phyloP scores from a whole-genome alignment of 2,888 invertebrate genomes.

The Brachylomia viminalis region DNA sequence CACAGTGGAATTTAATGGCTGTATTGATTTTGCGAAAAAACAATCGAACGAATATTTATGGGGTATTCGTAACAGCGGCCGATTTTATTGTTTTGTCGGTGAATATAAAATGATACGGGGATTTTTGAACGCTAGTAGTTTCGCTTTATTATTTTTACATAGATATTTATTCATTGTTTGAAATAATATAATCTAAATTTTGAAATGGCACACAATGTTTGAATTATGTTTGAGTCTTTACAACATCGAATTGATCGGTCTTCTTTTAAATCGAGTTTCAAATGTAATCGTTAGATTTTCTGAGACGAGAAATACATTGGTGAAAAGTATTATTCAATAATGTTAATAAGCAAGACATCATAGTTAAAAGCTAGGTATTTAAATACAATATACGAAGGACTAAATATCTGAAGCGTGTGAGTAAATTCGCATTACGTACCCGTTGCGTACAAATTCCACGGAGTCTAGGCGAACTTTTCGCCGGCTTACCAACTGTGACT shows the following conservation, averaged over 20 bases:
- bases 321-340: neutral
- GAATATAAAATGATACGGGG: slow-evolving; percentile 67
- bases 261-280: neutral
- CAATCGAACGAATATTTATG: slow-evolving; percentile 72
- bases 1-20: slow-evolving; percentile 51
- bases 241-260: neutral
- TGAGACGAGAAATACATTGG: neutral
- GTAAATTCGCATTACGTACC: slow-evolving; percentile 49
- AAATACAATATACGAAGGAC: neutral
- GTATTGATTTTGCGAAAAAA: slow-evolving; percentile 61
- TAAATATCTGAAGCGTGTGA: slow-evolving; percentile 41
- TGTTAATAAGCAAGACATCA: neutral
- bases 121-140: slow-evolving; percentile 49
- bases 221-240: neutral
- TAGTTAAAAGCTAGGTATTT: neutral
- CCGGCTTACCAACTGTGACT: slow-evolving; percentile 67
- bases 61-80: slow-evolving; percentile 68
- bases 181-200: slow-evolving; percentile 32
- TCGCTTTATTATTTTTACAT: slow-evolving; percentile 23
- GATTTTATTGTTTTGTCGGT: slow-evolving; percentile 74
- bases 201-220: neutral
- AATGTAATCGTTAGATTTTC: neutral
- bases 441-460: slow-evolving; percentile 46
- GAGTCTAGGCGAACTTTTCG: slow-evolving; percentile 62
- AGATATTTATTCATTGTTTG: slow-evolving; percentile 26